These are phyloP conservation scores for Chloropsis cyanopogon DNA, from an alignment of 2,113 vertebrate genomes.

Conservation along the genomic window DNA sequence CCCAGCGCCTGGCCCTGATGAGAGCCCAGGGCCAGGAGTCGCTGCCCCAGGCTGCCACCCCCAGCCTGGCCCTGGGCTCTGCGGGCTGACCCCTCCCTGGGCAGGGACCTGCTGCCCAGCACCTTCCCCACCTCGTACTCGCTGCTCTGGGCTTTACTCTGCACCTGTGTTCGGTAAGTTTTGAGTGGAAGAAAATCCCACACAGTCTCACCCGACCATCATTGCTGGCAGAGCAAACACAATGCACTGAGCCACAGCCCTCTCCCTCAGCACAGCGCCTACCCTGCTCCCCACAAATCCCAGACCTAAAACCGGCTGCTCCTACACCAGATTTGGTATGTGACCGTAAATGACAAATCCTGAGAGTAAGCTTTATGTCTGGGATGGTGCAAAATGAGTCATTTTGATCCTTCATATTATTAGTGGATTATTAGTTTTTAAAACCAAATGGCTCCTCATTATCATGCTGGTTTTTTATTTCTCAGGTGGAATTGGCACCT, in stretches of 20 bases:
- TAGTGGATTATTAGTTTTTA: neutral
- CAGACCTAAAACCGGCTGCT: neutral
- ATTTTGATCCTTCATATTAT: neutral
- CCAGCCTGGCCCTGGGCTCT: accelerated
- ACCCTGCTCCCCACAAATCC: neutral
- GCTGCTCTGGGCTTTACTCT: accelerated
- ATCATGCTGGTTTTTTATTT: no score
- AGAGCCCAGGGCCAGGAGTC: neutral
- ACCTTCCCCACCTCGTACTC: neutral
- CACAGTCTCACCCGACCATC: neutral
- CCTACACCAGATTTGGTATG: no score
- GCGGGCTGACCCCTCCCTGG: accelerated
- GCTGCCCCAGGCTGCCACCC: neutral
- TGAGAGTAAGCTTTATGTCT: neutral
- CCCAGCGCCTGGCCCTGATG: accelerated
- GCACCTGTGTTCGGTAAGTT: accelerated
- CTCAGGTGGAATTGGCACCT: neutral
- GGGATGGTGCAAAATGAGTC: neutral
- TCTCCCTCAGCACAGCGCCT: accelerated
- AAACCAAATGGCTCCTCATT: neutral
- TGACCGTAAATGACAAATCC: neutral
- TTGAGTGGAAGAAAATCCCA: neutral
- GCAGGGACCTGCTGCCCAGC: neutral
- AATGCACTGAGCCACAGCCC: accelerated
- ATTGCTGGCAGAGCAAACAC: neutral